Evolutionary conservation across 2,888 invertebrate genomes (phyloP), one percentile per base, ranked within the genome.

Genomic region (Lapara coniferarum): DNA sequence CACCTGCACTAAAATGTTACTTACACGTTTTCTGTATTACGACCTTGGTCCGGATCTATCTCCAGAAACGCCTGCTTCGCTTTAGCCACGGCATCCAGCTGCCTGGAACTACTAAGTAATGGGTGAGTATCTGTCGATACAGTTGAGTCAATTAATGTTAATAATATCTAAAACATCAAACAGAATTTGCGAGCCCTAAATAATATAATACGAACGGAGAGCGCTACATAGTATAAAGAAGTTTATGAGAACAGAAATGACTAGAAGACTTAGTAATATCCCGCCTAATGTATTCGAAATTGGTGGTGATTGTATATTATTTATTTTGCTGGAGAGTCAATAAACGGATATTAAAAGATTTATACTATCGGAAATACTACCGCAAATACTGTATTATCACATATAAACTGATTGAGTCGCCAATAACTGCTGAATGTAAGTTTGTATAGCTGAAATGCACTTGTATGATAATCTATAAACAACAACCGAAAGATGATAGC

Each of bases 61-160:
- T 63, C 46, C 63, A 63, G 19, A 49, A 13, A 49, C 13, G 49
- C 49, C 13, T 49, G 16, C 63, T 63, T 63, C 13, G 63, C 49
- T 4, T 46, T 19, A 49, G 19, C 12, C 19, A 63, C 19, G 8
- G 19, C 19, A 6, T 49, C 49, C 63, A 19, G 49, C 19, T 25
- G 16, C 49, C 63, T 49, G 63, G 63, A 63, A 63, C 63, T 63
- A 14, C 49, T 44, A 63, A 63, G 12, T 19, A 46, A 63, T 6
- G 8, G 19, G 19, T 49, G 16, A 63, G 46, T 63, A 16, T 49
- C 46, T 63, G 49, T 13, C 46, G 16, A 44, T n/a, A 53, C 10
- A 19, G 14, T 53, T 53, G 16, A n/a, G 16, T 8, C 16, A 14
- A 53, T 53, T 16, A 16, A 16, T 53, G 14, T 52, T n/a, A 16